These are phyloP conservation scores for Himalopsyche kuldschensis DNA, from an alignment of 2,888 invertebrate species.

Conservation along the genomic window DNA sequence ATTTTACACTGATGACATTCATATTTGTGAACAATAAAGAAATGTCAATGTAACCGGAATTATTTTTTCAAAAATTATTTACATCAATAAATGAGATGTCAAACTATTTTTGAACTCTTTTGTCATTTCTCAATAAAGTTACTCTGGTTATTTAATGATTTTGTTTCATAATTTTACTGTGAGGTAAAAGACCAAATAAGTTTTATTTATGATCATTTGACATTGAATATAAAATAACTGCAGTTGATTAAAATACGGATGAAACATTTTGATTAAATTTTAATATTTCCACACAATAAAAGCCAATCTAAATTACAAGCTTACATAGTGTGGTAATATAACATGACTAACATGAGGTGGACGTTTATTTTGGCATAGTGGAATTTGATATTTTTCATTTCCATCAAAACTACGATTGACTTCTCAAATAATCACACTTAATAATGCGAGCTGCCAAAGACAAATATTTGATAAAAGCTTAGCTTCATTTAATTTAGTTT, in stretches of 20 bases:
- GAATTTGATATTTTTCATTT: neutral
- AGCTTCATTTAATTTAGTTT: neutral
- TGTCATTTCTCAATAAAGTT: too few relatives aligned
- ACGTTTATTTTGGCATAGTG: constrained; percentile 23
- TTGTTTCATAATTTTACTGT: too few relatives aligned
- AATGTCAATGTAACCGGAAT: too few relatives aligned
- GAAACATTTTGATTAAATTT: neutral
- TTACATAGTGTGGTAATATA: neutral
- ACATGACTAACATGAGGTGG: constrained; percentile 12
- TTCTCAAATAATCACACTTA: neutral
- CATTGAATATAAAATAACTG: neutral
- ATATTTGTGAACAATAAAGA: too few relatives aligned
- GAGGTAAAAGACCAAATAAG: too few relatives aligned
- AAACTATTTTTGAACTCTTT: too few relatives aligned
- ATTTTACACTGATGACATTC: too few relatives aligned
- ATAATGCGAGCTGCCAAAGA: neutral
- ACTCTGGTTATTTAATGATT: too few relatives aligned
- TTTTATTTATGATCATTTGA: too few relatives aligned
- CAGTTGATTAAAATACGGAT: neutral
- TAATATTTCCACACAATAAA: neutral
- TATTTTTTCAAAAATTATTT: too few relatives aligned
- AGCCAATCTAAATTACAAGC: neutral
- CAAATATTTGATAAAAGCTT: neutral
- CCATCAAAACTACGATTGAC: neutral
- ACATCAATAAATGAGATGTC: too few relatives aligned